These are phyloP conservation scores for Zoanthus solanderi DNA, from an alignment of 92 coral and sea anemone species.

Conservation along the genomic window DNA sequence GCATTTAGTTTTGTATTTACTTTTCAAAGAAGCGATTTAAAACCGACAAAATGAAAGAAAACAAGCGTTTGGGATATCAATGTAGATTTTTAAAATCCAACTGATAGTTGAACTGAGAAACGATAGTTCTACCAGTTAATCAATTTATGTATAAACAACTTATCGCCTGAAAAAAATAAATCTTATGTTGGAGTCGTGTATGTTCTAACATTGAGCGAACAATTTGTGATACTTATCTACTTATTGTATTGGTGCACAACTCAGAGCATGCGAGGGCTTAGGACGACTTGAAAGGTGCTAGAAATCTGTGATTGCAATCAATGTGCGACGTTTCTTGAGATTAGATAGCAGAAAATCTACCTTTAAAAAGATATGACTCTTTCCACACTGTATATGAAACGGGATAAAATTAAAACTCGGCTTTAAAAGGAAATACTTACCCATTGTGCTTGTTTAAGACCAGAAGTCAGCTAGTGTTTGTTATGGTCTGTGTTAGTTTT, in stretches of 20 bases:
- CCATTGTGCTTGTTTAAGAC: neutral
- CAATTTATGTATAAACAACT: too few relatives aligned
- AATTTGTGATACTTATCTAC: neutral
- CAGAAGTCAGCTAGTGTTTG: neutral
- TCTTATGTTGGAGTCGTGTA: neutral
- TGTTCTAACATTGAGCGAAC: neutral
- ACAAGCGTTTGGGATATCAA: neutral
- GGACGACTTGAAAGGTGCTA: neutral
- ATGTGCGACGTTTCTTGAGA: slow-evolving; percentile 5
- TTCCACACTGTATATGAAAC: neutral
- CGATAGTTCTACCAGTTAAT: neutral
- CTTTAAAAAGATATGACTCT: neutral
- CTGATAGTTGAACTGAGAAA: neutral
- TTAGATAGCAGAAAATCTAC: slow-evolving; percentile 29
- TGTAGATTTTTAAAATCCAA: neutral
- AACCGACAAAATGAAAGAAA: neutral
- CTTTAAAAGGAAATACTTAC: slow-evolving; percentile 10
- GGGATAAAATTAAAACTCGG: neutral
- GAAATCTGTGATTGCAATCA: slow-evolving; percentile 5
- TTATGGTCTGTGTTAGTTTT: neutral
- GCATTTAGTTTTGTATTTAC: neutral
- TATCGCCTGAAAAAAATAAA: slow-evolving; percentile 5
- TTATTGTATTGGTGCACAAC: neutral
- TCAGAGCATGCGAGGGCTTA: neutral
- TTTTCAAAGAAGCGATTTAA: neutral